These are phyloP conservation scores for Hipparchia sbordonii DNA, from an alignment of 2,888 invertebrate species.

Conservation along the genomic window DNA sequence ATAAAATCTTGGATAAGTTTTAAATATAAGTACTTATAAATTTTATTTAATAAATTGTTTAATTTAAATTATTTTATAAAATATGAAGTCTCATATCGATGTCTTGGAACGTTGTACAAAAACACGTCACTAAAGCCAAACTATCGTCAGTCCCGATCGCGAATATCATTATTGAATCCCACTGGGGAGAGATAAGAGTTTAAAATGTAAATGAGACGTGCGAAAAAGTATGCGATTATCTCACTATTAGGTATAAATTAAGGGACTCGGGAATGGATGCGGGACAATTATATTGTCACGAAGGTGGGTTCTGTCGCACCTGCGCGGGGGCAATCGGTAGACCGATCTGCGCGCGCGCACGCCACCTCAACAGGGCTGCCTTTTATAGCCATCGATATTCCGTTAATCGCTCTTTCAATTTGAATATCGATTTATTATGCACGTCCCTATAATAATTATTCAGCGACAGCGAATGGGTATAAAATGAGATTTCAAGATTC, in stretches of 20 bases:
- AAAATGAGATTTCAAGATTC: not conserved
- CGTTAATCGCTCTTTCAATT: slow-evolving; percentile 36
- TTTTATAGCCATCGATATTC: slow-evolving; percentile 36
- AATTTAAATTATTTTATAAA: no score
- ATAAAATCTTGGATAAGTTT: no score
- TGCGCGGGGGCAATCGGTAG: slow-evolving; percentile 52
- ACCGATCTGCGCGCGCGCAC: slow-evolving; percentile 59
- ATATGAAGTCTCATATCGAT: not conserved
- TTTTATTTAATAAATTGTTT: no score
- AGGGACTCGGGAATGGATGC: slow-evolving; percentile 70
- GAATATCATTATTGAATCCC: slow-evolving; percentile 72
- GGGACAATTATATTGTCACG: slow-evolving; percentile 82
- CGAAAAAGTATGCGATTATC: slow-evolving; percentile 77
- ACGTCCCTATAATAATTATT: slow-evolving; percentile 25
- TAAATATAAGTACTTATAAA: no score
- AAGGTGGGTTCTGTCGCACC: slow-evolving; percentile 57
- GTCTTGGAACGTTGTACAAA: not conserved
- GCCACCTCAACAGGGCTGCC: slow-evolving; percentile 49
- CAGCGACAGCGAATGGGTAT: not conserved
- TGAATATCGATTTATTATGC: slow-evolving; percentile 37
- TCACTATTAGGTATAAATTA: slow-evolving; percentile 81
- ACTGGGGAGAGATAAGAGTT: slow-evolving; percentile 61
- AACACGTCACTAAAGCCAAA: slow-evolving; percentile 41
- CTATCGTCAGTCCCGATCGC: slow-evolving; percentile 52
- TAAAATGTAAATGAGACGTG: slow-evolving; percentile 80